Conservation (phyloP, 2,113 vertebrate genomes). For the Pogonocichla stellata region DNA sequence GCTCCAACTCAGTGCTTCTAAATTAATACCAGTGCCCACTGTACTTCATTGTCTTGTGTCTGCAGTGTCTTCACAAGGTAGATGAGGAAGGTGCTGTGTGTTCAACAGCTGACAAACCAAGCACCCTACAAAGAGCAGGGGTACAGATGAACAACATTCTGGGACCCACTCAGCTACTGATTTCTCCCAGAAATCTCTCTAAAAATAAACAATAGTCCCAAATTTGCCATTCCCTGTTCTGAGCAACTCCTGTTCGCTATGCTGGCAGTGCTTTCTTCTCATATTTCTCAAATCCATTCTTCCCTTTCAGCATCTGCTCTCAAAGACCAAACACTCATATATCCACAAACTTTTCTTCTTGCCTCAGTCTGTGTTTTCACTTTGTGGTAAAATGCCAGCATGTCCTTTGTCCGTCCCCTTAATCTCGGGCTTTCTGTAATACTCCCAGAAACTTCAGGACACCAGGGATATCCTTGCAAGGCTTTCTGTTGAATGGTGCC, state of each 20-base stretch:
- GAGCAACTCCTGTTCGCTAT: background rate
- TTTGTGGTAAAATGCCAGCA: background rate
- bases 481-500: background rate
- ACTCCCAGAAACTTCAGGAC: background rate
- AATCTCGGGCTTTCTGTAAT: conserved; percentile 11
- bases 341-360: conserved; percentile 1
- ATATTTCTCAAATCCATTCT: background rate
- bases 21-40: background rate
- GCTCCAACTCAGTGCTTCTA: background rate
- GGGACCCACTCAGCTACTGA: background rate
- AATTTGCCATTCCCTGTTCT: background rate
- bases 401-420: background rate
- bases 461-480: background rate
- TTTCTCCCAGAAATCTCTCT: background rate
- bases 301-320: background rate
- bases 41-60: background rate
- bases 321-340: background rate
- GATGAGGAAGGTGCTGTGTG: background rate
- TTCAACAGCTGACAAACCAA: background rate
- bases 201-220: background rate
- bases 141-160: background rate
- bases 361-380: background rate
- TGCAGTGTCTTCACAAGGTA: background rate
- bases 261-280: background rate
- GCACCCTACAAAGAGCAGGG: background rate